Percentiles rank a stretch among this genome's conserved stretches.
phyloP scores from a whole-genome alignment of 1,140 invertebrate species.

The Druon quercuslanigerum region DNA sequence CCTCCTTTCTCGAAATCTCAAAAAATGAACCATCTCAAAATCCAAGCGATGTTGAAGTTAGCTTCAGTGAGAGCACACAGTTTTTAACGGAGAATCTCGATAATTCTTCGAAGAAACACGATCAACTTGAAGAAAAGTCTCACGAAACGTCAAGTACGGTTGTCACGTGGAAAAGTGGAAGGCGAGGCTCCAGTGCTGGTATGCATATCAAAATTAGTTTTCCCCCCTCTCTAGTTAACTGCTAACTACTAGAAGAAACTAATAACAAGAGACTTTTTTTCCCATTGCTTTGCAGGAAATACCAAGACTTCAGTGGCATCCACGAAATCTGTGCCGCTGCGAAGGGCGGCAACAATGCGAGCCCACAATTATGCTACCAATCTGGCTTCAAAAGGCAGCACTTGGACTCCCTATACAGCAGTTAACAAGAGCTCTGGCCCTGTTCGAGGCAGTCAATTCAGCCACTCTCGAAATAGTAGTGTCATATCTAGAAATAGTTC shows the following conservation, averaged over 20 bases:
- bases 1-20: no score
- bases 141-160: constrained; percentile 52
- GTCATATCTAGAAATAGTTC: constrained; percentile 87
- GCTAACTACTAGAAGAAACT: neutral
- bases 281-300: constrained; percentile 56
- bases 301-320: constrained; percentile 70
- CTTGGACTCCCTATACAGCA: constrained; percentile 70
- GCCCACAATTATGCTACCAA: constrained; percentile 74
- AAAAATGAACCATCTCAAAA: constrained; percentile 55
- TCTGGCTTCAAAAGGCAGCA: constrained; percentile 57
- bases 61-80: constrained; percentile 70
- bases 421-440: constrained; percentile 52
- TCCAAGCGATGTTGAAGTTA: constrained; percentile 76
- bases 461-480: constrained; percentile 85
- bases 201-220: constrained; percentile 5
- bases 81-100: constrained; percentile 37
- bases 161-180: constrained; percentile 65
- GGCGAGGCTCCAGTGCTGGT: constrained; percentile 66
- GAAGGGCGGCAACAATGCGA: constrained; percentile 77
- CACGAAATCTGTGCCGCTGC: constrained; percentile 71
- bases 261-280: neutral
- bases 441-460: constrained; percentile 79
- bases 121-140: constrained; percentile 35
- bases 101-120: neutral
- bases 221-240: no score